phyloP scores from a whole-genome alignment of 2,797 vertebrate genomes.

The Telmatherina bonti region DNA sequence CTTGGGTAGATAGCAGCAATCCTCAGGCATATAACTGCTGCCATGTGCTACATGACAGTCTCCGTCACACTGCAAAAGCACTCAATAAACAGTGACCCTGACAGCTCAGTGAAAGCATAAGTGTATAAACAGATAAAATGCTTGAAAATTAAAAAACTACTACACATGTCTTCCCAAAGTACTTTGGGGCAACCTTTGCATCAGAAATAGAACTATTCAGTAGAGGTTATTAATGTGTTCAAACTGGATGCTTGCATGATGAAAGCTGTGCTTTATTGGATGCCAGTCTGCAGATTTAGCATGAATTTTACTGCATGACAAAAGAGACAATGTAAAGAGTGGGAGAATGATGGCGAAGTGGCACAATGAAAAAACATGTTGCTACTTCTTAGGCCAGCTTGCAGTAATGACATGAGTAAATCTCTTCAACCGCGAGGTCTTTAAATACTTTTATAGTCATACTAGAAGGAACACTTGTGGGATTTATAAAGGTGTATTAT shows the following conservation, averaged over 20 bases:
- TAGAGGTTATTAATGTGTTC: background rate
- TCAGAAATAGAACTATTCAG: background rate
- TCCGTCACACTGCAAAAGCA: constrained; percentile 11
- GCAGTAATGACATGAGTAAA: no score
- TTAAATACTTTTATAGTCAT: no score
- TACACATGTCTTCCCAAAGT: background rate
- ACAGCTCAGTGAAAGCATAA: background rate
- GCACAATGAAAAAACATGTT: no score
- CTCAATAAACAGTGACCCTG: background rate
- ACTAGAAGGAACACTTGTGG: no score
- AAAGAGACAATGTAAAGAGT: background rate
- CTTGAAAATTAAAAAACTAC: background rate
- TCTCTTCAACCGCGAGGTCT: no score
- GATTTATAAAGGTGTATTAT: no score
- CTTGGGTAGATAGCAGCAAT: constrained; percentile 19
- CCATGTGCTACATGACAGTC: constrained; percentile 26
- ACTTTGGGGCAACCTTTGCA: background rate
- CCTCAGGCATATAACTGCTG: constrained; percentile 48
- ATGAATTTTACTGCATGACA: no score
- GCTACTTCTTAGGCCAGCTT: no score
- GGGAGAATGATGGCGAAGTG: no score
- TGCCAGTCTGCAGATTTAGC: no score
- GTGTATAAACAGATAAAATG: background rate
- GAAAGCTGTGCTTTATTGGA: no score
- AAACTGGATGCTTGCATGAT: no score